These are phyloP conservation scores for Sinella curviseta DNA, from an alignment of 1,140 invertebrate genomes.

Conservation along the genomic window DNA sequence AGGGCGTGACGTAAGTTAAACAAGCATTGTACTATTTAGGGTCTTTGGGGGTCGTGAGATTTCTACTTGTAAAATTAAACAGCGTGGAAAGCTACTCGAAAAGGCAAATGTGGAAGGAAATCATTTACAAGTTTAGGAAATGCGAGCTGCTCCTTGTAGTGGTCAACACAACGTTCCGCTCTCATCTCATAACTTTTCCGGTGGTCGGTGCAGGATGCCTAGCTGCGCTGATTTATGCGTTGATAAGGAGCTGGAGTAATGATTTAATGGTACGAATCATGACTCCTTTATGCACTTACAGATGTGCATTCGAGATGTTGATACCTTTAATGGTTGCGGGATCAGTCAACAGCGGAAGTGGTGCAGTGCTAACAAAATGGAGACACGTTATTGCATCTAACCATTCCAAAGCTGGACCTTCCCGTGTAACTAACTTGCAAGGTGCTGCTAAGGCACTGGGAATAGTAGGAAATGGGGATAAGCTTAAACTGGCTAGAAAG, in stretches of 20 bases:
- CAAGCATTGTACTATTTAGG: neutral
- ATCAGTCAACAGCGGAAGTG: neutral
- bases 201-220: neutral
- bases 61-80: neutral
- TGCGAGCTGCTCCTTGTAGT: neutral
- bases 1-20: neutral
- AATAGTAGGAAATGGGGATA: no score
- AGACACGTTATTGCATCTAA: no score
- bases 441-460: no score
- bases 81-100: neutral
- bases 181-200: neutral
- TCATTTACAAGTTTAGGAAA: neutral
- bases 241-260: neutral
- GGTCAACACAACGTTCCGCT: neutral
- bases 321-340: conserved; percentile 15
- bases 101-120: neutral
- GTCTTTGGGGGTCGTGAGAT: neutral
- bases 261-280: neutral
- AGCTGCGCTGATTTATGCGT: neutral
- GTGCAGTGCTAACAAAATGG: neutral
- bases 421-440: no score
- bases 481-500: no score
- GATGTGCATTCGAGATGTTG: conserved; percentile 12
- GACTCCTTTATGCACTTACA: neutral
- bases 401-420: no score